Conservation (phyloP, 1,140 invertebrate species). For the Musca vetustissima region DNA sequence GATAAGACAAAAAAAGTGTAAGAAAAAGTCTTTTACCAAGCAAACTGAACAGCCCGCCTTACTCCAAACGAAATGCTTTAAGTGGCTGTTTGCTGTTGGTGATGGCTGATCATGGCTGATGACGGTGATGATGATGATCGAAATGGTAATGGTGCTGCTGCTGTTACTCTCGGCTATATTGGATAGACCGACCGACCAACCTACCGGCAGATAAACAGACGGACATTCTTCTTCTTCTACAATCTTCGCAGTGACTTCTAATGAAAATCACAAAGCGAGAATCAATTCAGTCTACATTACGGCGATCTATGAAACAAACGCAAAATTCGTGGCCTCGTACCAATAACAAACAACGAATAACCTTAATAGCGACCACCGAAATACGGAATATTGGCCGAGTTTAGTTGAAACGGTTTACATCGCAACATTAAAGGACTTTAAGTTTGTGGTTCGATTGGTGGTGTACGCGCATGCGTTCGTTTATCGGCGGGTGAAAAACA, state of each 20-base stretch:
- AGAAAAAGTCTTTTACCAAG: too few species aligned
- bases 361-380: too few species aligned
- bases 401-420: too few species aligned
- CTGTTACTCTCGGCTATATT: constrained; percentile 10
- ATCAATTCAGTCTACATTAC: constrained; percentile 56
- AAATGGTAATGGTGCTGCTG: constrained; percentile 3
- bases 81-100: constrained; percentile 13
- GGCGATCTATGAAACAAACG: constrained; percentile 55
- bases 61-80: neutral
- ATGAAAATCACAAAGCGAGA: constrained; percentile 52
- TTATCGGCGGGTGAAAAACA: too few species aligned
- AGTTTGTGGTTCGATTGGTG: too few species aligned
- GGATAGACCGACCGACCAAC: too few species aligned
- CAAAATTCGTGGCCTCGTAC: constrained; percentile 34
- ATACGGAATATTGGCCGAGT: too few species aligned
- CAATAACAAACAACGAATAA: too few species aligned
- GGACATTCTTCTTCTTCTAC: constrained; percentile 22
- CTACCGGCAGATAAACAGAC: neutral
- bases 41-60: neutral
- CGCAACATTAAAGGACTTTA: too few species aligned
- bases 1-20: too few species aligned
- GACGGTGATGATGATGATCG: too few species aligned
- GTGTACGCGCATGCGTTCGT: too few species aligned
- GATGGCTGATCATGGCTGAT: neutral
- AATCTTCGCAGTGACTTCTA: constrained; percentile 45